These are phyloP conservation scores for Chaetogeoica ovagalla DNA, from an alignment of 2,888 invertebrate species.

Conservation along the genomic window DNA sequence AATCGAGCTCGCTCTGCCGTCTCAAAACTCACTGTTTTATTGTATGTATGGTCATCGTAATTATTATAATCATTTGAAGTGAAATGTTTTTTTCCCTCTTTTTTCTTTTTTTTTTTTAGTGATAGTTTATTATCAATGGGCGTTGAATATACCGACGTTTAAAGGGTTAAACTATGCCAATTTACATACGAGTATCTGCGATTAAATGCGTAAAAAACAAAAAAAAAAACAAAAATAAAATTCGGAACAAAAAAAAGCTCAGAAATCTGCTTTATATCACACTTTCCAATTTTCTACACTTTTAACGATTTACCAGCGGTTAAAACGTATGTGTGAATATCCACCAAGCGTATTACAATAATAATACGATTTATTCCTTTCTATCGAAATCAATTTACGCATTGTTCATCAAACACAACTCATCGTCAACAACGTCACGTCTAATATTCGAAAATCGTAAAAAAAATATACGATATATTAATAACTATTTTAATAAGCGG, in stretches of 20 bases:
- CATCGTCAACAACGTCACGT: too few relatives aligned
- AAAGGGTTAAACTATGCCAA: conserved; percentile 46
- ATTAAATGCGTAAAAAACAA: conserved; percentile 14
- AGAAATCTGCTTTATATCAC: neutral
- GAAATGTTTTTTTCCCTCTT: too few relatives aligned
- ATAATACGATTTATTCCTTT: neutral
- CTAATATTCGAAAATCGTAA: too few relatives aligned
- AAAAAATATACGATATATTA: too few relatives aligned
- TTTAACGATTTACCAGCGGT: neutral
- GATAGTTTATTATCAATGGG: conserved; percentile 12
- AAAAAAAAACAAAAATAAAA: neutral
- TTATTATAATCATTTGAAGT: conserved; percentile 1
- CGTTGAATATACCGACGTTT: conserved; percentile 13
- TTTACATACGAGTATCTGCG: conserved; percentile 21
- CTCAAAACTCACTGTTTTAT: neutral
- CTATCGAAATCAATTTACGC: too few relatives aligned
- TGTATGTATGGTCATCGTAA: neutral
- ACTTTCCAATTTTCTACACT: neutral
- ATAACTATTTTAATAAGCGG: too few relatives aligned
- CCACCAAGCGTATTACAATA: too few relatives aligned
- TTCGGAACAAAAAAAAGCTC: conserved; percentile 4
- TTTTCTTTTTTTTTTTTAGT: neutral
- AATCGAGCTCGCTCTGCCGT: neutral
- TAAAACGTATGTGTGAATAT: neutral
- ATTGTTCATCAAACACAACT: too few relatives aligned